Evolutionary conservation across 2,888 invertebrate genomes (phyloP), one percentile per base, ranked within the genome.

Genomic region (Acronicta alni): DNA sequence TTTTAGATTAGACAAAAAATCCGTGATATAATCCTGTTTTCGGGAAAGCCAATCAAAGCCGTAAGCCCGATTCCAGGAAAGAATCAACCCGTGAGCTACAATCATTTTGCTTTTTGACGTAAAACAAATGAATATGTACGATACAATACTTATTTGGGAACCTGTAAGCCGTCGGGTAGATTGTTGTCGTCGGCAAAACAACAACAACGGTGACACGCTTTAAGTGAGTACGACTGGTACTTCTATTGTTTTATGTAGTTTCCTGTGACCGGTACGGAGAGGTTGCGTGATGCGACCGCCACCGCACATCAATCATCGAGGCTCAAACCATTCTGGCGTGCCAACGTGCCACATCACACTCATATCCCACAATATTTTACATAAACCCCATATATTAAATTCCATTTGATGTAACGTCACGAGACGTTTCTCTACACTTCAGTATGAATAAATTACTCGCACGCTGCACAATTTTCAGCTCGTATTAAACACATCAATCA

Each of bases 361-460:
- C 58, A 73, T 73, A 68, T 65, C 54, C 63, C 45, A 63, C 65
- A 61, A 64, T 46, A 71, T 79, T 81, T 81, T 76, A 81, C 77
- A 83, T 83, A 85, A 83, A 82, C 77, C 80, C 79, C 80, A 88
- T 83, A 85, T 88, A 89, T 89, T 89, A 88, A 88, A 89, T 89
- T 89, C 87, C 86, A 75, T 73, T 77, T 78, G 74, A 80, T 73
- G 68, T 67, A 72, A 76, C 71, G 68, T 76, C 68, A 80, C 81
- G 76, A 82, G 76, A 80, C 71, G 48, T 77, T 82, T 81, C 79
- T 77, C 79, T 77, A 76, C 77, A 78, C 77, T 77, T 83, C 77
- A 82, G 79, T 77, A 66, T 70, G 81, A 83, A 89, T 88, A 86
- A 84, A 89, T 87, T 85, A 86, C 83, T 75, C 62, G 76, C 74